These are phyloP conservation scores for Clusia tigrina DNA, from an alignment of 2,888 invertebrate genomes.

Conservation along the genomic window DNA sequence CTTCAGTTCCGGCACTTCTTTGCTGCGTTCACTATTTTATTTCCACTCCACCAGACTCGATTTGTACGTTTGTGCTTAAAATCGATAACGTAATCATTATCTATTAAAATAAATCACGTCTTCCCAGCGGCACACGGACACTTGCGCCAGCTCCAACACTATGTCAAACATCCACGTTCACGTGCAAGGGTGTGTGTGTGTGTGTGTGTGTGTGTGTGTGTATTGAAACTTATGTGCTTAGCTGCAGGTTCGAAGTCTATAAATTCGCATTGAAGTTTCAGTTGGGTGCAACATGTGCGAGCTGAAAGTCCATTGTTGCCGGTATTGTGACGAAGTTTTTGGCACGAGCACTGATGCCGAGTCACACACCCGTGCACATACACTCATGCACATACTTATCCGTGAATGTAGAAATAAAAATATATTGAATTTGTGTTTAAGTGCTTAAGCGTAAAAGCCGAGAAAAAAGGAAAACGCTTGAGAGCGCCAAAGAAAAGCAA, in stretches of 20 bases:
- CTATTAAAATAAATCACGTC: conserved; percentile 60
- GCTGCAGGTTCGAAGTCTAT: conserved; percentile 54
- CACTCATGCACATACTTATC: conserved; percentile 5
- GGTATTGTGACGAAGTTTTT: conserved; percentile 32
- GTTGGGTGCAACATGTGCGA: conserved; percentile 35
- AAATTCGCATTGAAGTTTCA: conserved; percentile 41
- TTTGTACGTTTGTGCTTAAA: conserved; percentile 43
- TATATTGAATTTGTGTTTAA: conserved; percentile 51
- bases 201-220: too few species aligned
- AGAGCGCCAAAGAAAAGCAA: conserved; percentile 10
- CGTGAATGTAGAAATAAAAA: conserved; percentile 39
- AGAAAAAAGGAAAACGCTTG: conserved; percentile 39
- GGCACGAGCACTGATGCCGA: conserved; percentile 39
- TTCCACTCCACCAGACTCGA: background rate
- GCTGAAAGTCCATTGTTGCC: conserved; percentile 35
- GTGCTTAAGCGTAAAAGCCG: conserved; percentile 54
- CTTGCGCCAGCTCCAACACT: conserved; percentile 7
- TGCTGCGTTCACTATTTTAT: background rate
- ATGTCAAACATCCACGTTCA: background rate
- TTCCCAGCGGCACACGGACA: conserved; percentile 35
- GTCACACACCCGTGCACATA: conserved; percentile 17
- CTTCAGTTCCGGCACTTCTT: background rate
- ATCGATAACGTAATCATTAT: conserved; percentile 59
- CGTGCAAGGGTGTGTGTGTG: background rate
- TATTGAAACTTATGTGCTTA: too few species aligned